Base-by-base conservation (phyloP, 2,888 invertebrate genomes). In the Plebejus melissa region DNA sequence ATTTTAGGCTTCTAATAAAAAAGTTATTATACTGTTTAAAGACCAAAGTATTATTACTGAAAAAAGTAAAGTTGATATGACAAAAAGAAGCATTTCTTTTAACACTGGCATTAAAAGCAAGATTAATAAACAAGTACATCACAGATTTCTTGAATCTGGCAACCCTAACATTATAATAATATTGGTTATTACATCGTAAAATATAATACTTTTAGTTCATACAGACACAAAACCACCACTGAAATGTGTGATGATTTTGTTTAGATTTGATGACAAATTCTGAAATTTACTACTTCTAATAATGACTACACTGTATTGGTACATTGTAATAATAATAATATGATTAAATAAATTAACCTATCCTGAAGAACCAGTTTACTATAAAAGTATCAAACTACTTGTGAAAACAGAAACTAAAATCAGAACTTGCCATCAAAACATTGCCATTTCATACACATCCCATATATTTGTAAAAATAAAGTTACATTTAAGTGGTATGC, bases 401-500 rank as follows among this genome's bases (percentile, higher is more conserved):
- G 65, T 32, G 1, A 36, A 36, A 65, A 65, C 0, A 32, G 4
- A 65, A 65, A 65, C 13, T 65, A 1, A 32, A 32, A 32, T 65
- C 65, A 65, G 65, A 65, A 65, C 32, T 65, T 65, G 65, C 65
- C 65, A 65, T 65, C 65, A 65, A 65, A 65, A 65, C 32, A 65
- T 65, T 65, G 11, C 32, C 65, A 32, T 65, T 75, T 80, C 79
- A 75, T 76, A 76, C 72, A 79, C 79, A 74, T 74, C 5, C 57
- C 79, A 79, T 78, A 76, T 77, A 79, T 79, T 79, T 79, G 76
- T 77, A 75, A 79, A 83, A 80, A 81, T 79, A 83, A 83, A 82
- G 83, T 85, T 82, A 82, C 79, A 85, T 84, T 83, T 83, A 82
- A 85, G 28, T 70, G 87, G 86, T 90, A 88, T 88, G 90, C 88